Conservation (phyloP, 2,113 vertebrate species). For the Sphaerodactylus townsendi region DNA sequence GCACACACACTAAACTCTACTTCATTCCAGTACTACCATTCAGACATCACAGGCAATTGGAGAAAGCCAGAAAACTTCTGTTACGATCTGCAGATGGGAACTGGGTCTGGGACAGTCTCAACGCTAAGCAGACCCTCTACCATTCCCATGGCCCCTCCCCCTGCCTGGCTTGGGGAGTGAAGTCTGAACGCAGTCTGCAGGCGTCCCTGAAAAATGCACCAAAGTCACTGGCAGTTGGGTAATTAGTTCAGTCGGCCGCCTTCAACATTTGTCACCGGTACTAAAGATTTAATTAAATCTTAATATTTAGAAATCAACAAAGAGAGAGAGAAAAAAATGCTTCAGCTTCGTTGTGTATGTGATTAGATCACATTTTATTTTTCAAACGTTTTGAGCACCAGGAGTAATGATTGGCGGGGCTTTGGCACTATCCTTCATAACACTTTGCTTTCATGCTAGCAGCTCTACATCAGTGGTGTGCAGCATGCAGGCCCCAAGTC, state of each 20-base stretch:
- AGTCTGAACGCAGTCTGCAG: too few species aligned
- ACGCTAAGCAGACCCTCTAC: too few species aligned
- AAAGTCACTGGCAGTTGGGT: background rate
- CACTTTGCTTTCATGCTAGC: slow-evolving; percentile 31
- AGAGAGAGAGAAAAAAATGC: background rate
- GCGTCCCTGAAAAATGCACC: background rate
- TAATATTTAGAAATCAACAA: background rate
- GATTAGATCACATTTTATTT: slow-evolving; percentile 32
- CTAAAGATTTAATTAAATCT: background rate
- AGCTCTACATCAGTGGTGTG: slow-evolving; percentile 17
- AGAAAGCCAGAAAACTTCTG: too few species aligned
- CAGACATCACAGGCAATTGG: too few species aligned
- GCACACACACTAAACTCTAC: too few species aligned
- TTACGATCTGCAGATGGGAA: too few species aligned
- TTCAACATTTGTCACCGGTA: background rate
- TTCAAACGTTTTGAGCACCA: slow-evolving; percentile 7
- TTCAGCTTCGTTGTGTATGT: background rate
- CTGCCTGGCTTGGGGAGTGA: too few species aligned
- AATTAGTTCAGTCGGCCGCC: background rate
- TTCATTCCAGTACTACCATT: too few species aligned
- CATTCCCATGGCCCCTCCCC: too few species aligned
- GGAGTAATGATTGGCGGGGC: slow-evolving; percentile 22
- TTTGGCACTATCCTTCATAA: slow-evolving; percentile 16
- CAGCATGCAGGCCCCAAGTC: slow-evolving; percentile 16
- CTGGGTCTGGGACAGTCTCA: too few species aligned